These are phyloP conservation scores for Tiaroga cobitis DNA, from an alignment of 2,797 vertebrate genomes.

Conservation along the genomic window DNA sequence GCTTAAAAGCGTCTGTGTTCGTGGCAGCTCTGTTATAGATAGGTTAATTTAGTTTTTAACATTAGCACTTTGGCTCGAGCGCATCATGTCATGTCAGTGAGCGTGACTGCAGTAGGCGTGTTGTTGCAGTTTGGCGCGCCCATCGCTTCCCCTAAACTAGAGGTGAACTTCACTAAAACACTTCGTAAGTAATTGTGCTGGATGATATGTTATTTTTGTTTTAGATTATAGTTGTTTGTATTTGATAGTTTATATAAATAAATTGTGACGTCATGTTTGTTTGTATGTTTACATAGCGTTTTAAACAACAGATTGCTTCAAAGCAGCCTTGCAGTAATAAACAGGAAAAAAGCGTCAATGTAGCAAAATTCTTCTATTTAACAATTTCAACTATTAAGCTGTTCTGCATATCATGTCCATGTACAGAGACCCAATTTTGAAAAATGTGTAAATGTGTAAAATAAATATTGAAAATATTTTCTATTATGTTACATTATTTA, in stretches of 20 bases:
- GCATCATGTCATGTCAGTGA: slow-evolving; percentile 65
- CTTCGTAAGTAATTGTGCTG: neutral
- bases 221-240: neutral
- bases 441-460: neutral
- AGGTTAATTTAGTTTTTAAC: slow-evolving; percentile 48
- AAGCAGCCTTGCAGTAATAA: neutral
- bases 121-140: slow-evolving; percentile 55
- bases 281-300: neutral
- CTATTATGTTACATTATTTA: no score
- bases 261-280: neutral
- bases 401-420: neutral
- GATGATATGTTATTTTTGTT: neutral
- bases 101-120: slow-evolving; percentile 59
- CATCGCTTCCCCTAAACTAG: slow-evolving; percentile 16
- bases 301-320: neutral
- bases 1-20: neutral
- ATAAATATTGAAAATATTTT: neutral
- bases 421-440: neutral
- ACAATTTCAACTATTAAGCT: neutral
- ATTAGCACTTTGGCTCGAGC: slow-evolving; percentile 47
- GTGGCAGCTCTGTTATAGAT: neutral
- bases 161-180: neutral
- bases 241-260: neutral
- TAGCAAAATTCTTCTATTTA: neutral
- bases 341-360: neutral